These are phyloP conservation scores for Cephus runcator DNA, from an alignment of 2,888 invertebrate species.

Conservation along the genomic window DNA sequence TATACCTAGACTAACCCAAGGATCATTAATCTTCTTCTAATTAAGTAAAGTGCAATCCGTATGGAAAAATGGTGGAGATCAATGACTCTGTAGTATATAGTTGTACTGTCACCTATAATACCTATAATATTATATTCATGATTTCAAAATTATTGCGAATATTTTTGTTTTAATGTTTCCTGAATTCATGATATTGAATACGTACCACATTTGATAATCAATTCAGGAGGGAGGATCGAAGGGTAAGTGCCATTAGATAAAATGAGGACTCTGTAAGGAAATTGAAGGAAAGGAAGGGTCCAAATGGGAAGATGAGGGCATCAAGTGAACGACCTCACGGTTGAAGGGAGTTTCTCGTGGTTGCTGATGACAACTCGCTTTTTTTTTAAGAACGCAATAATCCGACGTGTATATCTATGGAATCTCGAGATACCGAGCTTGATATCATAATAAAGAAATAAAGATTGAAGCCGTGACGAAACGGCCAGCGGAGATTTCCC, in stretches of 20 bases:
- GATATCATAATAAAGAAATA: conserved; percentile 18
- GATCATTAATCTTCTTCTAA: conserved; percentile 2
- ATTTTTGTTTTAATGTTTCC: not conserved
- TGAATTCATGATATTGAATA: not conserved
- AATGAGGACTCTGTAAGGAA: not conserved
- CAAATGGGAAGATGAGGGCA: not conserved
- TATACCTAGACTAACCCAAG: not conserved
- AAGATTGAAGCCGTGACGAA: not conserved
- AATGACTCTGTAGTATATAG: not conserved
- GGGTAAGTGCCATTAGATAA: not conserved
- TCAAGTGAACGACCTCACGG: not conserved
- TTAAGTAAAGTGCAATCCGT: conserved; percentile 2
- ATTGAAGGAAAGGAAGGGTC: not conserved
- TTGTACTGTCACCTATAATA: not conserved
- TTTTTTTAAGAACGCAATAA: conserved; percentile 10
- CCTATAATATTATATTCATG: not conserved
- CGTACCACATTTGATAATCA: not conserved
- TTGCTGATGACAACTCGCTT: not conserved
- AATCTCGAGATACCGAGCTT: not conserved
- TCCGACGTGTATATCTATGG: not conserved
- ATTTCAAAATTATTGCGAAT: not conserved
- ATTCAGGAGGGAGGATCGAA: not conserved
- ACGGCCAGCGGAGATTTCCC: not conserved
- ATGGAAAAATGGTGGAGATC: not conserved
- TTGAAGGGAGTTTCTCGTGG: not conserved